Conservation (phyloP, 2,797 vertebrate species). For the Mormyrops attenuatus region DNA sequence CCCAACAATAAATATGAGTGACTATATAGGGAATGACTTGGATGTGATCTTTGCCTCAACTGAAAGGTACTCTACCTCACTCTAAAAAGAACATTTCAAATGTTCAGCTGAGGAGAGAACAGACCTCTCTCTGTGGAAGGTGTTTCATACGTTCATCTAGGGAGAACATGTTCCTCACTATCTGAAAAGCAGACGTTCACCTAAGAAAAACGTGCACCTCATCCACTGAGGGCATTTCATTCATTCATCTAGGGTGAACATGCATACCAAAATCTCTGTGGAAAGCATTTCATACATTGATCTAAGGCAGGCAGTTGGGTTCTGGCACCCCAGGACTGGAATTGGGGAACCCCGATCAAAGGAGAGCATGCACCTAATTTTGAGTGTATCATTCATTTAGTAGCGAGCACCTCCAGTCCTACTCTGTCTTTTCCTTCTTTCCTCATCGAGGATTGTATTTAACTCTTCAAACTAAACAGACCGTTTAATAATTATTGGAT, state of each 20-base stretch:
- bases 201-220: not conserved
- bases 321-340: not conserved
- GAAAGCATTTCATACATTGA: not conserved
- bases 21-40: not conserved
- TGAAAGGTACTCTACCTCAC: not conserved
- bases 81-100: not conserved
- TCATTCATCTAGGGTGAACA: not conserved
- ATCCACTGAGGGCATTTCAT: not conserved
- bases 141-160: not conserved
- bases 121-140: not conserved
- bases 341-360: not conserved
- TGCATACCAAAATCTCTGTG: not conserved
- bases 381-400: not conserved
- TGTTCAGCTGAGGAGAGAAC: not conserved
- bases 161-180: not conserved
- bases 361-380: not conserved
- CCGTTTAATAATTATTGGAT: not conserved
- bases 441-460: not conserved
- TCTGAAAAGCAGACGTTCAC: not conserved
- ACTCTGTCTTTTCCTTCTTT: not conserved
- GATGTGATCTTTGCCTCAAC: not conserved
- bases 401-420: not conserved
- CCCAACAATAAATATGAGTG: not conserved
- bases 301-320: not conserved
- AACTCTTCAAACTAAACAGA: not conserved